Evolutionary conservation across 2,113 vertebrate species (phyloP).

Genomic region (Nothocercus nigrocapillus): DNA sequence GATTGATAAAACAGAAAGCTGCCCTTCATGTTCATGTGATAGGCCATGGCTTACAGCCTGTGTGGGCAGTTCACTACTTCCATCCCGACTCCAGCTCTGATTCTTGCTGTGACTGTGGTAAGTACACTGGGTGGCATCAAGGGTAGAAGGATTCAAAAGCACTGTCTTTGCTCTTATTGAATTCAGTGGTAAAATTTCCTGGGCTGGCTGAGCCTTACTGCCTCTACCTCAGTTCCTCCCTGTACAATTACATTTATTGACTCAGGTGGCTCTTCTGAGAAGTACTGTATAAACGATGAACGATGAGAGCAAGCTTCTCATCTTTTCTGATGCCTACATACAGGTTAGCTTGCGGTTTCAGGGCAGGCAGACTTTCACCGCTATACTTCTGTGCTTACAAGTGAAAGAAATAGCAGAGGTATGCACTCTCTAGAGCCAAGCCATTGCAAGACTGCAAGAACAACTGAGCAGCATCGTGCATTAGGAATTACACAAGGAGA

Average conservation of each 20-base stretch:
- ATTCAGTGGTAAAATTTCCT: not conserved
- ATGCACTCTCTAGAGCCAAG: not conserved
- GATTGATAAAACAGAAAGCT: not conserved
- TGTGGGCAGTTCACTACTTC: not conserved
- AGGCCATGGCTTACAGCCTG: not conserved
- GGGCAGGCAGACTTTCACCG: not conserved
- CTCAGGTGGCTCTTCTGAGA: not conserved
- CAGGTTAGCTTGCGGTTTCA: not conserved
- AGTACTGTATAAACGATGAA: not conserved
- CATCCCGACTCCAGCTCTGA: not conserved
- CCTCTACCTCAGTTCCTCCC: not conserved
- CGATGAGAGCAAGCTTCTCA: not conserved
- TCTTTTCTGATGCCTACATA: not conserved
- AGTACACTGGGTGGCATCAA: not conserved
- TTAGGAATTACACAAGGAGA: not conserved
- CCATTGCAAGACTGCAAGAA: not conserved
- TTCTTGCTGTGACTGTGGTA: not conserved
- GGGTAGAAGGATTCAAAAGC: not conserved
- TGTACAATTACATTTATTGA: not conserved
- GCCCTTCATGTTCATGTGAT: rapidly evolving
- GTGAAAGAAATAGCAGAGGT: not conserved
- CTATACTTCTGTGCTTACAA: not conserved
- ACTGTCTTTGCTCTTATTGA: rapidly evolving
- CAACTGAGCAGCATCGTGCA: not conserved
- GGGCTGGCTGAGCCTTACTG: not conserved